These are phyloP conservation scores for Nesidiocoris tenuis DNA, from an alignment of 2,888 invertebrate genomes.

Conservation along the genomic window DNA sequence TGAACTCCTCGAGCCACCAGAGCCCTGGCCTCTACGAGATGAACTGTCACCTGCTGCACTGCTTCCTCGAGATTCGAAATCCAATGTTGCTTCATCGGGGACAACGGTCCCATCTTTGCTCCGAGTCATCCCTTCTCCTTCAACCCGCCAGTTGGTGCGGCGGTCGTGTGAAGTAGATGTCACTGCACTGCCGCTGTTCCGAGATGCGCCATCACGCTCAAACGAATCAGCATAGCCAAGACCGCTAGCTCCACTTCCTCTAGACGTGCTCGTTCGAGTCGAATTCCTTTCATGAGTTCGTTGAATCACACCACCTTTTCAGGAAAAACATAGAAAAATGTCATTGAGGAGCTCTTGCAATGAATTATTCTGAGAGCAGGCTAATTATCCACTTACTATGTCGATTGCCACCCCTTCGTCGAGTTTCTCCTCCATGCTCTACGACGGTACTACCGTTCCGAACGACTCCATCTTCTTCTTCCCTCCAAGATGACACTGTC, in stretches of 20 bases:
- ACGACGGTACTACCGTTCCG: slow-evolving; percentile 50
- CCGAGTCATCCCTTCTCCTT: slow-evolving; percentile 9
- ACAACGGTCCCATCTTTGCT: not conserved
- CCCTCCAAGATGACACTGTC: slow-evolving; percentile 48
- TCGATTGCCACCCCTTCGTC: not conserved
- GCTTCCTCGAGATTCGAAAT: not conserved
- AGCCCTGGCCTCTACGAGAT: not conserved
- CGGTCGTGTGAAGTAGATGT: slow-evolving; percentile 1
- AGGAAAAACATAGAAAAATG: not conserved
- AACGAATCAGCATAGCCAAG: slow-evolving; percentile 10
- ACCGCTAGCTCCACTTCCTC: not conserved
- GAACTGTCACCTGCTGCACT: not conserved
- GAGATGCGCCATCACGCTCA: not conserved
- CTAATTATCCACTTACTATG: too few relatives aligned
- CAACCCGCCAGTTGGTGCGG: slow-evolving; percentile 4
- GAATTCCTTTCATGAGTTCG: not conserved
- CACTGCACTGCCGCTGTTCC: not conserved
- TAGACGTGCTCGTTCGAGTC: slow-evolving; percentile 22
- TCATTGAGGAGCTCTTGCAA: too few relatives aligned
- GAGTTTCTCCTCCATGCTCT: slow-evolving; percentile 40
- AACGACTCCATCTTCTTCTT: slow-evolving; percentile 51
- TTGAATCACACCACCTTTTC: not conserved
- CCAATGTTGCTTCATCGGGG: slow-evolving; percentile 15
- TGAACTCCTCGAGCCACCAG: slow-evolving; percentile 15
- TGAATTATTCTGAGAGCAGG: too few relatives aligned